Conservation (phyloP, 2,797 vertebrate genomes). For the Melanotaenia trifasciata region DNA sequence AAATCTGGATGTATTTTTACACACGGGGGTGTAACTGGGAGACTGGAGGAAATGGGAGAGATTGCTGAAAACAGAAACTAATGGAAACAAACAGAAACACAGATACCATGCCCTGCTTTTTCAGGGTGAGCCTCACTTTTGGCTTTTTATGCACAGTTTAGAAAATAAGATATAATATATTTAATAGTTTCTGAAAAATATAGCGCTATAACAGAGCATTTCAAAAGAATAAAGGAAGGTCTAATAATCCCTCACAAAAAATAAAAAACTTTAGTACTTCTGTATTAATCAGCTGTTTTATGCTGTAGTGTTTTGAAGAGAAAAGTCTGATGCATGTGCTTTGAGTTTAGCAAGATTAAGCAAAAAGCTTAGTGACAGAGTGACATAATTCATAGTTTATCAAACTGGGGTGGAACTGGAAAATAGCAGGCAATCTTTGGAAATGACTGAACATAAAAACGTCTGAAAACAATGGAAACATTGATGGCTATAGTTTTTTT, state of each 20-base stretch:
- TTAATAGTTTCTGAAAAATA: conserved; percentile 5
- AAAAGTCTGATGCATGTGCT: conserved; percentile 45
- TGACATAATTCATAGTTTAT: conserved; percentile 62
- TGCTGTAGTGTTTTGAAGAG: conserved; percentile 41
- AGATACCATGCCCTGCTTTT: conserved; percentile 13
- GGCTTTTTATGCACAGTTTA: conserved; percentile 2
- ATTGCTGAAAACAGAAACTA: conserved; percentile 58
- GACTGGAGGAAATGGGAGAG: conserved; percentile 58
- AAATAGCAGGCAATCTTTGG: conserved; percentile 50
- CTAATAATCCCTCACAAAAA: not conserved
- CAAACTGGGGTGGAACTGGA: conserved; percentile 53
- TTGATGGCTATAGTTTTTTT: conserved; percentile 36
- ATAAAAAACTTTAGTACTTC: not conserved
- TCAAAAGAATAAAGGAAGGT: conserved; percentile 6
- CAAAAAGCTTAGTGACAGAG: conserved; percentile 46
- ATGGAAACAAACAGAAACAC: conserved; percentile 49
- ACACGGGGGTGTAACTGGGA: conserved; percentile 70
- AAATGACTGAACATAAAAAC: conserved; percentile 41
- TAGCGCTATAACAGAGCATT: not conserved
- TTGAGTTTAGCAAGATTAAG: conserved; percentile 55
- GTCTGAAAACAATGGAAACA: conserved; percentile 58
- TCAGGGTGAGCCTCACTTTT: not conserved
- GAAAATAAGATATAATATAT: not conserved
- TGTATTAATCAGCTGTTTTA: conserved; percentile 37
- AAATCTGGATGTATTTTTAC: conserved; percentile 70